Conservation (phyloP, 2,797 vertebrate genomes). For the Lagorchestes hirsutus region DNA sequence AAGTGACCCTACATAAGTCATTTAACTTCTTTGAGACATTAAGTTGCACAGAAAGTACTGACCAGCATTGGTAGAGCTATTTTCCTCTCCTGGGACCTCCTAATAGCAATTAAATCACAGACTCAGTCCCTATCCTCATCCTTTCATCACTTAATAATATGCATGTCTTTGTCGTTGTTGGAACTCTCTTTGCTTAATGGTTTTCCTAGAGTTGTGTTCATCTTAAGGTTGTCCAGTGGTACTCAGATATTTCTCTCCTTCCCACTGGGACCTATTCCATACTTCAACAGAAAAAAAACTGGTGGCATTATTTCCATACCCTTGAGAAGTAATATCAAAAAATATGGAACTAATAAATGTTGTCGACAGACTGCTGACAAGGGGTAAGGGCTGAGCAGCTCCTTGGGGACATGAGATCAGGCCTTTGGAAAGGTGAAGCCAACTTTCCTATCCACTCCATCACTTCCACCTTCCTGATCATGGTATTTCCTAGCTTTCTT, state of each 20-base stretch:
- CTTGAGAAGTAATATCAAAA: neutral
- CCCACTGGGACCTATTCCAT: neutral
- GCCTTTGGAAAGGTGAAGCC: neutral
- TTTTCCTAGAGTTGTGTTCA: neutral
- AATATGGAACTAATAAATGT: neutral
- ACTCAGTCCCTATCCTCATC: neutral
- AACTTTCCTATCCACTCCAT: neutral
- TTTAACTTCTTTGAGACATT: neutral
- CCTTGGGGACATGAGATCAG: neutral
- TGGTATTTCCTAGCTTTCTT: neutral
- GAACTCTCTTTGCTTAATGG: neutral
- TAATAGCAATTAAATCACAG: neutral
- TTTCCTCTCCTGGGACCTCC: neutral
- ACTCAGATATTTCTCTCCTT: neutral
- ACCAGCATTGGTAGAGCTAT: neutral
- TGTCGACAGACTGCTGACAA: neutral
- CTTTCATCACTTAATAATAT: neutral
- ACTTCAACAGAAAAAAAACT: neutral
- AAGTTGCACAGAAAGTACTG: neutral
- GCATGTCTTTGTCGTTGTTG: neutral
- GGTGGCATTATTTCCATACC: neutral
- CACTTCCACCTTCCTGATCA: neutral
- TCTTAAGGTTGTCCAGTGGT: neutral
- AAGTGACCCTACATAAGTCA: neutral
- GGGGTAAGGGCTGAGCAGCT: neutral